Base-by-base conservation (phyloP, 2,113 vertebrate species). In the Rutilus rutilus region DNA sequence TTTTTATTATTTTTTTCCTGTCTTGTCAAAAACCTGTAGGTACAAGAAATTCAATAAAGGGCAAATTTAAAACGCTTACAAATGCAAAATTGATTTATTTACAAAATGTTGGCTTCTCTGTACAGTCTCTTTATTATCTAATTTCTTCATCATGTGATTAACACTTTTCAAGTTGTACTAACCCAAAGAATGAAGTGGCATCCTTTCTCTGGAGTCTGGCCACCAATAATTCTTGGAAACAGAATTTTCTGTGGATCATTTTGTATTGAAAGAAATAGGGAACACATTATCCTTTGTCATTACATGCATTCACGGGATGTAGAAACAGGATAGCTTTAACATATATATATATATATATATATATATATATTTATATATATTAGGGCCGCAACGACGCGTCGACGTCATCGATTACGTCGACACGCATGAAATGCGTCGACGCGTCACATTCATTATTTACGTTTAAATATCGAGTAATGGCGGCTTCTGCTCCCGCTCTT, bases 21-120 rank as follows among this genome's bases (percentile, higher is more conserved):
- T 39, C 33, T n/a, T 42, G 57, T 80, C 78, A 59, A 64, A 64
- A 64, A 64, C n/a, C 54, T 42, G n/a, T n/a, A n/a, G n/a, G 71
- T 47, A 14, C 7, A 74, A 74, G 15, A 21, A 71, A 19, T 21
- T 71, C 1, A 39, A 39, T 71, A 71, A n/a, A 59, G 57, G 9
- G 7, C 7, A 1, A 59, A n/a, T 52, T 52, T 59, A 59, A 9
- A 59, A 23, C 57, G 6, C 2, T n/a, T 8, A 60, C 30, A 33
- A 33, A 45, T 45, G 45, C 10, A 2, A 45, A 45, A 45, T 45
- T 45, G 2, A 45, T 2, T 45, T 45, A 45, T 45, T 45, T 45
- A 45, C 39, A 39, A 39, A 39, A 39, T 39, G 1, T 7, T 39
- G 30, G 6, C 36, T 39, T 39, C 39, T 39, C 39, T 39, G 39